Conservation (phyloP, 1,140 invertebrate genomes). For the Eciton burchellii region DNA sequence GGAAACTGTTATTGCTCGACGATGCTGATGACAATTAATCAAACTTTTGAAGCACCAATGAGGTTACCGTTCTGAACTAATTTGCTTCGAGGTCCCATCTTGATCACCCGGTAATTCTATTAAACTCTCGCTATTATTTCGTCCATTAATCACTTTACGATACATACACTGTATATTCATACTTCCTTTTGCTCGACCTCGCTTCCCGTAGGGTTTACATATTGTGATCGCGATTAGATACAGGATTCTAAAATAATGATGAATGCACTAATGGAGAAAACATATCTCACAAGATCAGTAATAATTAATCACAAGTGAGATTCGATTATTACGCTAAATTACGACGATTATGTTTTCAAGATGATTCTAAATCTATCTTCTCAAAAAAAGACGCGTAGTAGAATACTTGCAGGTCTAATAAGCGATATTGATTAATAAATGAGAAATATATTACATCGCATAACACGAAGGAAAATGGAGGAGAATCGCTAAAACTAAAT, state of each 20-base stretch:
- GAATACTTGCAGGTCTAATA: too few species aligned
- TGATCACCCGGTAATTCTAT: constrained; percentile 73
- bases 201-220: constrained; percentile 11
- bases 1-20: constrained; percentile 54
- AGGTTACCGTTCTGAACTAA: constrained; percentile 69
- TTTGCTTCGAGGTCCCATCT: constrained; percentile 65
- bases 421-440: too few species aligned
- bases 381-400: too few species aligned
- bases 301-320: not conserved
- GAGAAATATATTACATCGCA: not conserved
- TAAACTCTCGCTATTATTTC: constrained; percentile 74
- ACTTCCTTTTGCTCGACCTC: constrained; percentile 42
- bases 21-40: constrained; percentile 71
- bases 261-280: constrained; percentile 4
- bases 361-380: too few species aligned
- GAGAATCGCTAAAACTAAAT: constrained; percentile 18
- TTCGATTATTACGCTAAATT: not conserved
- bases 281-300: not conserved
- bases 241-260: constrained; percentile 16
- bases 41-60: constrained; percentile 66
- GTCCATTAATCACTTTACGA: constrained; percentile 71
- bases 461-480: not conserved
- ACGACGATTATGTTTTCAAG: too few species aligned
- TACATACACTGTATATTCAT: constrained; percentile 35
- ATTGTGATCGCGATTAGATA: constrained; percentile 27